phyloP scores from a whole-genome alignment of 2,797 vertebrate species.

The Sebastiscus albofasciatus region DNA sequence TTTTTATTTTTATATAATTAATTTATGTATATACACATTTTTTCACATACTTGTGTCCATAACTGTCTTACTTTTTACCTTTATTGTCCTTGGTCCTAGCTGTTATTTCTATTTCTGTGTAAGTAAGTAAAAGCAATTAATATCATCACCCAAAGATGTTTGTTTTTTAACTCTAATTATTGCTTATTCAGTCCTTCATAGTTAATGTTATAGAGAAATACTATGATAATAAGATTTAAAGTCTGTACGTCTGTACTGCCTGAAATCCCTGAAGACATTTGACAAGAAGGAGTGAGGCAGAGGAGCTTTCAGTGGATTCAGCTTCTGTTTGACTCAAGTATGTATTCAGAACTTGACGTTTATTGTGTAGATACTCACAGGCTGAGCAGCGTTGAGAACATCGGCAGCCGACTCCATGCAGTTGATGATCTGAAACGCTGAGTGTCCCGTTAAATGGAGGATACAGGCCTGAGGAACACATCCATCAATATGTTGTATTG shows the following conservation, averaged over 20 bases:
- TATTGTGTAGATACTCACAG: constrained; percentile 62
- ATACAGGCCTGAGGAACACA: constrained; percentile 83
- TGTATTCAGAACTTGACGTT: neutral
- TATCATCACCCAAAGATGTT: too few relatives aligned
- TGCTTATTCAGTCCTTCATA: too few relatives aligned
- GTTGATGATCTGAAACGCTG: constrained; percentile 80
- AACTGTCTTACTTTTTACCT: too few relatives aligned
- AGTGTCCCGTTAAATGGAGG: constrained; percentile 66
- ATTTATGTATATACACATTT: too few relatives aligned
- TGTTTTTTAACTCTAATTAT: too few relatives aligned
- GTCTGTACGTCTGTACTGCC: neutral
- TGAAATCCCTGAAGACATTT: neutral
- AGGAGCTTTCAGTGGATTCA: neutral
- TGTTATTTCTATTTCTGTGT: too few relatives aligned
- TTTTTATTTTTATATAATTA: too few relatives aligned
- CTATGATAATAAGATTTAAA: neutral
- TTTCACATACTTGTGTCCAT: too few relatives aligned
- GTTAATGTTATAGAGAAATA: too few relatives aligned
- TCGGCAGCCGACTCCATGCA: constrained; percentile 85
- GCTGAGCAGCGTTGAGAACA: constrained; percentile 66
- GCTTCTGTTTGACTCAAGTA: neutral
- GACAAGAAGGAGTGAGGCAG: neutral
- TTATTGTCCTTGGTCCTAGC: too few relatives aligned
- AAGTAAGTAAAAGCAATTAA: too few relatives aligned
- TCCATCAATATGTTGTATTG: neutral